Evolutionary conservation across 2,888 invertebrate species (phyloP).

Genomic region (Polyommatus icarus): DNA sequence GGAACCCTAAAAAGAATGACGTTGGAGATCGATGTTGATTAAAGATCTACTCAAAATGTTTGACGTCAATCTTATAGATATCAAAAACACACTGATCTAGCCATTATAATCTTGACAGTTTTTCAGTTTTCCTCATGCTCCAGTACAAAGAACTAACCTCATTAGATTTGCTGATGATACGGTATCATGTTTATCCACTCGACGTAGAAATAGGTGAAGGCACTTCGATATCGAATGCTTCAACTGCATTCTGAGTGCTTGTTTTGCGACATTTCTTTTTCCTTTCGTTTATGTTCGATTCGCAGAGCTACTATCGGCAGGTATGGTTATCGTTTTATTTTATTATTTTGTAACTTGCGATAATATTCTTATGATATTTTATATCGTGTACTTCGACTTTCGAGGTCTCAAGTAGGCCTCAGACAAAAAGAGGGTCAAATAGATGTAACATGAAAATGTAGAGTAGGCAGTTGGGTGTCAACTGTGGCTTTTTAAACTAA

Average conservation of each 20-base stretch:
- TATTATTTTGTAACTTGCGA: not conserved
- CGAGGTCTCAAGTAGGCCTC: too few relatives aligned
- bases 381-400: too few relatives aligned
- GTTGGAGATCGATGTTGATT: not conserved
- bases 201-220: slow-evolving; percentile 23
- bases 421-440: too few relatives aligned
- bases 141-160: slow-evolving; percentile 5
- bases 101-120: not conserved
- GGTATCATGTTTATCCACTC: slow-evolving; percentile 23
- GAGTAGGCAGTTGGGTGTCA: too few relatives aligned
- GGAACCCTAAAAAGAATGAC: too few relatives aligned
- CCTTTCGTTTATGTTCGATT: not conserved
- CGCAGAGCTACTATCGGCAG: slow-evolving; percentile 3
- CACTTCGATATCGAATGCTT: slow-evolving; percentile 5
- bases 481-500: too few relatives aligned
- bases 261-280: not conserved
- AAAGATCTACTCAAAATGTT: too few relatives aligned
- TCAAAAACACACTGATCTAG: not conserved
- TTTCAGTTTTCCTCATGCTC: not conserved
- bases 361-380: not conserved
- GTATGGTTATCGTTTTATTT: slow-evolving; percentile 12
- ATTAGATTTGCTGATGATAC: slow-evolving; percentile 21
- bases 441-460: too few relatives aligned
- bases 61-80: not conserved
- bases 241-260: slow-evolving; percentile 17